Base-by-base conservation (phyloP, 2,113 vertebrate species). In the Leucopsar rothschildi region DNA sequence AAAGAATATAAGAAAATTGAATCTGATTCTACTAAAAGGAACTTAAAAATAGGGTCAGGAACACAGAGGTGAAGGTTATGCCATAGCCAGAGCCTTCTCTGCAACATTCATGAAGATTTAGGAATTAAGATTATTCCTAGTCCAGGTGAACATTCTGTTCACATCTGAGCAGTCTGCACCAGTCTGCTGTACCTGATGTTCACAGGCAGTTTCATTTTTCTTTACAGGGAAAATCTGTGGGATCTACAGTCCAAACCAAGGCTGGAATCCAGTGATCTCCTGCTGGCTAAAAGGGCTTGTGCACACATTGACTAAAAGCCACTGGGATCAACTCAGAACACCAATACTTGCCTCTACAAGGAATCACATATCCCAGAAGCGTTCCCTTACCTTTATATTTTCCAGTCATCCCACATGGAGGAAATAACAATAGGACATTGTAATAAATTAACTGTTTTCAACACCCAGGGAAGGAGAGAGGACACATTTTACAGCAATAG, bases 361-460 rank as follows among this genome's bases (percentile, higher is more conserved):
- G 72, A 96, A 69, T 44, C 31, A 59, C 4, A 3, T 16, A 76
- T 59, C 72, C 82, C 82, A 93, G 64, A 63, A 78, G 73, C 50
- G 40, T 70, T 91, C 79, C 87, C 78, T 65, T 83, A 40, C 56
- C 39, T 71, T 80, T 83, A 42, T 57, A 56, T 73, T 91, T 93
- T 94, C 88, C 95, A 90, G 68, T 70, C 87, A 95, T 83, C 68
- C 80, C 82, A 83, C 3, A 3, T 2, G 84, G 53, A 90, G 61
- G 69, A 96, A 94, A 88, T 66, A 89, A 95, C n/a, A 84, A 55
- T 92, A 90, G 61, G 92, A 86, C 68, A 92, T 50, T 19, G 84
- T 71, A 90, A 88, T 95, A 95, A 96, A 91, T 97, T 88, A 96
- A 82, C 91, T 95, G 90, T 86, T 94, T 66, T 76, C 59, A 80